Evolutionary conservation across 1,140 invertebrate genomes (phyloP), one percentile per base, ranked within the genome.

Genomic region (Goniozus legneri): DNA sequence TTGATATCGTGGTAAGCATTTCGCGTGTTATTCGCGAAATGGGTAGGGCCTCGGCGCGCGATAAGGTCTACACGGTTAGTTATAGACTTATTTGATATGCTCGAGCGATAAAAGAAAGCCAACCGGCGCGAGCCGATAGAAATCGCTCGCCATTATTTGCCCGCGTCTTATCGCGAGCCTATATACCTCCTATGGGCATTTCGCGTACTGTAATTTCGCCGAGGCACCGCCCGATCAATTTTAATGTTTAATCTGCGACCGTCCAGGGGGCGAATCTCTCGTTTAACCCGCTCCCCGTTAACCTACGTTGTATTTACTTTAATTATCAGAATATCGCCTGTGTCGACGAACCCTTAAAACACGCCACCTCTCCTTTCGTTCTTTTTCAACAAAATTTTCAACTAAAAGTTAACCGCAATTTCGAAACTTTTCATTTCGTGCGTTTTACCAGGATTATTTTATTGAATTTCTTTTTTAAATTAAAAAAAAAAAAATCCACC

Each of bases 71-170:
- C 31, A 20, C 42, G 47, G 50, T 59, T 51, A 51, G 47, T 51
- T 58, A 59, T 54, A 54, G 50, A 54, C 56, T 58, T 50, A 58
- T 59, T 59, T 59, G 57, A 59, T 59, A 58, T 58, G 47, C 56
- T 34, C 18, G 18, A 40, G 38, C 58, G 57, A 59, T 59, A 59
- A 59, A 58, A 58, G 54, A 56, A 54, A 49, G 48, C 22, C 44
- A 50, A 44, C 31, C 40, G n/a, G n/a, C 4, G 24, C 54, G 51
- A 38, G 34, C 47, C 46, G 57, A 59, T 59, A 54, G 41, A 51
- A 59, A 58, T 56, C 58, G 35, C n/a, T n/a, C 56, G 47, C 52
- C 56, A 51, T 58, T 59, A 59, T 58, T 58, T 59, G 57, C 57
- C 40, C 32, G 44, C n/a, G 43, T 35, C 56, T 58, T 58, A 58